phyloP scores from a whole-genome alignment of 2,113 vertebrate genomes.

The Chlorocebus sabaeus region DNA sequence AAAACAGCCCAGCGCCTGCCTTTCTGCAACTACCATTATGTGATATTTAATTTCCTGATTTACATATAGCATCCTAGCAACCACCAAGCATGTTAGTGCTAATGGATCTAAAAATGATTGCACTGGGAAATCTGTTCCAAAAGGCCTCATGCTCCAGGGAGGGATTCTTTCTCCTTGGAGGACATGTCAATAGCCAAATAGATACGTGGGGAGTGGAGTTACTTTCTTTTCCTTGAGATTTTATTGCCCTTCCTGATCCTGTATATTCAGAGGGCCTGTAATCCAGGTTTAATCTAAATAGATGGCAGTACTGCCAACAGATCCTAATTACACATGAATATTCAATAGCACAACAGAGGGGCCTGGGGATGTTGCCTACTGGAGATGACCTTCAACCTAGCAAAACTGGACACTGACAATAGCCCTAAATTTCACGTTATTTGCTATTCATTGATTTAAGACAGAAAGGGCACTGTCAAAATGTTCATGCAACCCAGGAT shows the following conservation, averaged over 20 bases:
- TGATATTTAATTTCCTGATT: constrained; percentile 81
- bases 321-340: constrained; percentile 76
- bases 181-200: constrained; percentile 72
- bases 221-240: constrained; percentile 71
- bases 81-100: constrained; percentile 76
- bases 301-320: constrained; percentile 64
- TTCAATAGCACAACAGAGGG: constrained; percentile 66
- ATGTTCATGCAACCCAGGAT: background rate
- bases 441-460: constrained; percentile 27
- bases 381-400: background rate
- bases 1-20: constrained; percentile 76
- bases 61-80: constrained; percentile 83
- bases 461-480: background rate
- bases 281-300: constrained; percentile 75
- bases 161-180: constrained; percentile 73
- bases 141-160: constrained; percentile 73
- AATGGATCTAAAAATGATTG: constrained; percentile 82
- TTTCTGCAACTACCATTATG: constrained; percentile 72
- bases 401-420: background rate
- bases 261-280: constrained; percentile 31
- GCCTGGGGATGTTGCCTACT: constrained; percentile 20
- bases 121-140: constrained; percentile 79
- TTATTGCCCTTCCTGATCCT: constrained; percentile 57
- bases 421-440: background rate
- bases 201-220: constrained; percentile 54